Base-by-base conservation (phyloP, 2,888 invertebrate species). In the Drosophila hawaiiensis region DNA sequence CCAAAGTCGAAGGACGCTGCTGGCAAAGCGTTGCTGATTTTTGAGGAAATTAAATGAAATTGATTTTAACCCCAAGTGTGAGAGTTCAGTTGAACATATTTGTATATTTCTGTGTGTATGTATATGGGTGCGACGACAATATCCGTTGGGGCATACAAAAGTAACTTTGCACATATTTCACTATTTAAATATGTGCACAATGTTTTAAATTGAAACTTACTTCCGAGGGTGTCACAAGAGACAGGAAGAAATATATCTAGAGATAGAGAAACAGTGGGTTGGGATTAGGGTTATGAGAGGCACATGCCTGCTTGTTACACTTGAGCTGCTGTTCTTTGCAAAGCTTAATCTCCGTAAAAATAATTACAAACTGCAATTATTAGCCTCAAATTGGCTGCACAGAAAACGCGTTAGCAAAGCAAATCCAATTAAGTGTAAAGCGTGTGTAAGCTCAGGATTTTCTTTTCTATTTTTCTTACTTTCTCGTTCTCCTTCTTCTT, bases 401-500 rank as follows among this genome's bases (percentile, higher is more conserved):
- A 49, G 71, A 33, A 52, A 66, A 72, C 50, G 72, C 74, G 71
- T 63, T 65, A 74, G 80, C 69, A 84, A 74, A 74, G 83, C 83
- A 89, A 85, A 85, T 85, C 85, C 85, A 85, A 85, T 85, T 85
- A 85, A 85, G 85, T 84, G 85, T 82, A 89, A 84, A 87, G 85
- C 89, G 79, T 81, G 78, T 82, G 87, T 89, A 84, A 89, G 86
- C 79, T 80, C 66, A 78, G 59, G 80, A 73, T 84, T 82, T 80
- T 76, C 69, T 62, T 50, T 53, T 63, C 62, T 49, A 29, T 58
- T 61, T 47, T 22, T 22, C 4, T 28, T 4, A 28, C 22, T 5
- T 4, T 41, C 16, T 41, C 16, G n/a, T 7, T 41, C 16, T 29
- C 22, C 9, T 19, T 59, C 62, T 54, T 31, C 43, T 28, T 25